Evolutionary conservation across 1,140 invertebrate species (phyloP), one percentile per base, ranked within the genome.

Genomic region (Drosophila obscura): DNA sequence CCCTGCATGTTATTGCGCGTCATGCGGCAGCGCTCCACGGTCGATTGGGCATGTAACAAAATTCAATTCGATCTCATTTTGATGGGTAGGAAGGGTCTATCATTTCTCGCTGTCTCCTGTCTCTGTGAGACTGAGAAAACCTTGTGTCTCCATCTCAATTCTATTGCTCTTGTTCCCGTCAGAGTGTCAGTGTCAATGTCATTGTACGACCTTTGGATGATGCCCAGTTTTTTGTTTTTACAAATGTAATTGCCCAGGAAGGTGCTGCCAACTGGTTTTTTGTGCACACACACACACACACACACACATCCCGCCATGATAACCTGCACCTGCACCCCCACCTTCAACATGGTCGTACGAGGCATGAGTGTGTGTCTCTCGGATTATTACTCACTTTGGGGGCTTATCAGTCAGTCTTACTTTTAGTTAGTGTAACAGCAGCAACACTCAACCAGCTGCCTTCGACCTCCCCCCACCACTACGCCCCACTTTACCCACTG

Each of bases 191-290:
- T 28, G 28, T 45, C 49, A 78, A 82, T 81, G 74, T 82, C 79
- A 78, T 75, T 82, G 62, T 71, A 63, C 74, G 74, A 82, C 79
- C 80, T 82, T 82, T 81, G 71, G 58, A 75, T 67, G 65, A 67
- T 53, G 11, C 41, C 65, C 44, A 74, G 67, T 62, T 71, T 85
- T 50, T 52, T 50, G 48, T 74, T 63, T 55, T 73, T 58, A 48
- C 69, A 55, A 59, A 71, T 65, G 51, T 50, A 43, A 69, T 52
- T 60, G 61, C 16, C 11, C 35, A 5, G 5, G 4, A 39, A 39
- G 11, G 11, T 13, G 11, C 35, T 55, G 5, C 28, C 5, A 9
- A 44, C 48, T 28, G 52, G 6, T 53, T 71, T 53, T 57, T 45
- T 35, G 43, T 31, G 43, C 48, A n/a, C 31, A n/a, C n/a, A n/a